Evolutionary conservation across 2,888 invertebrate species (phyloP), one percentile per base, ranked within the genome.

Genomic region (Ceratothoa steindachneri): DNA sequence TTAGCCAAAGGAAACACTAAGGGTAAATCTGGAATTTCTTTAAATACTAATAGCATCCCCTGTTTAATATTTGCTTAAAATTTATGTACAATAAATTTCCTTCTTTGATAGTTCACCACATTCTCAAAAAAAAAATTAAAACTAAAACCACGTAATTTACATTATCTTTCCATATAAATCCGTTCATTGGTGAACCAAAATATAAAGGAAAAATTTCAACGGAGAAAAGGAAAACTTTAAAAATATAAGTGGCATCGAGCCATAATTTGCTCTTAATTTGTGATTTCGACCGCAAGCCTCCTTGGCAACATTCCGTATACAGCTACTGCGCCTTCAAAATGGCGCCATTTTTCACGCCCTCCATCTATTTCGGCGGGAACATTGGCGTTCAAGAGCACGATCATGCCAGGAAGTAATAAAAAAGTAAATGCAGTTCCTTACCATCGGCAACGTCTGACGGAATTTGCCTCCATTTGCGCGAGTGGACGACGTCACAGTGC

Each of bases 401-500:
- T 41, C 41, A 5, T 15, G 5, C 41, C 7, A 15, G 41, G 41
- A 41, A 41, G 15, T 41, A 41, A 41, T 41, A 15, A 41, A 41
- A 15, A 41, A 41, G 41, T 5, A 41, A 41, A 15, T 41, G 41
- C 7, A 5, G 30, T 4, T 67, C 0, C 67, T 29, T 12, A 75
- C 75, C 75, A 31, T 72, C 69, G 19, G 69, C 55, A 5, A 75
- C 69, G 29, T 75, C 75, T 0, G 75, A 75, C 30, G 66, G 53
- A 15, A 75, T 75, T 3, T 31, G 60, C 72, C 75, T 15, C 75
- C 75, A 55, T 72, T 72, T 28, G 72, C 75, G 3, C 75, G 53
- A 29, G 72, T 69, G 72, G 72, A 75, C 4, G 72, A 72, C 3
- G 75, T 75, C 22, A 75, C 75, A 9, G 68, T 69, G 30, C 72